phyloP scores from a whole-genome alignment of 2,113 vertebrate species.

The Clarias batrachus region DNA sequence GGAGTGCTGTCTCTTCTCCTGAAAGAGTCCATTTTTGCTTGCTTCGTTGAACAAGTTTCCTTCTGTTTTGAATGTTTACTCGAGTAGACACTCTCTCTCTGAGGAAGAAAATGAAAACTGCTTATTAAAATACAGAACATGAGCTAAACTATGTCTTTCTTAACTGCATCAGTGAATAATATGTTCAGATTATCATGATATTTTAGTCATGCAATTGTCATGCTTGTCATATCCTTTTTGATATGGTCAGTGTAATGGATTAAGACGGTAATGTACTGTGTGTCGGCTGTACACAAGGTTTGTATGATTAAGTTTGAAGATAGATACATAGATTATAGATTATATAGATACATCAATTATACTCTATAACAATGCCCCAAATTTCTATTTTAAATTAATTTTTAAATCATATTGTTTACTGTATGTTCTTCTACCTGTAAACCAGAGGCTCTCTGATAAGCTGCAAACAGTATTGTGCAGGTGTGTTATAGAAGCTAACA shows the following conservation, averaged over 20 bases:
- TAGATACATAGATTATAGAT: neutral
- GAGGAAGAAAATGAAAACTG: neutral
- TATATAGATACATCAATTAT: neutral
- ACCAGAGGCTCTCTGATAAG: constrained; percentile 40
- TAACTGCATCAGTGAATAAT: neutral
- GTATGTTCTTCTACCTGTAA: constrained; percentile 31
- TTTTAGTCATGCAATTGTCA: neutral
- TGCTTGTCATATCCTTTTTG: neutral
- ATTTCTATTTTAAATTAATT: neutral
- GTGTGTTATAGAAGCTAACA: constrained; percentile 36
- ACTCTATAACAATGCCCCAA: neutral
- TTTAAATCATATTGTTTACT: neutral
- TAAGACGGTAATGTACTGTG: neutral
- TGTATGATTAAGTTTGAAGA: neutral
- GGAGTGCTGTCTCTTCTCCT: constrained; percentile 39
- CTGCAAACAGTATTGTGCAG: constrained; percentile 40
- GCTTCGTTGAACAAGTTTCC: constrained; percentile 9
- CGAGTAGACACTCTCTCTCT: constrained; percentile 20
- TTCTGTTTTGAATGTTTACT: constrained; percentile 1
- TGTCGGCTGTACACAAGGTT: neutral
- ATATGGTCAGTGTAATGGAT: neutral
- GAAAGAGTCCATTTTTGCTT: constrained; percentile 33
- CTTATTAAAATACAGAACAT: neutral
- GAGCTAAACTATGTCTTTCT: neutral
- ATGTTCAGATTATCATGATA: neutral